These are phyloP conservation scores for Enteromius paludinosus DNA, from an alignment of 2,797 vertebrate species.

Conservation along the genomic window DNA sequence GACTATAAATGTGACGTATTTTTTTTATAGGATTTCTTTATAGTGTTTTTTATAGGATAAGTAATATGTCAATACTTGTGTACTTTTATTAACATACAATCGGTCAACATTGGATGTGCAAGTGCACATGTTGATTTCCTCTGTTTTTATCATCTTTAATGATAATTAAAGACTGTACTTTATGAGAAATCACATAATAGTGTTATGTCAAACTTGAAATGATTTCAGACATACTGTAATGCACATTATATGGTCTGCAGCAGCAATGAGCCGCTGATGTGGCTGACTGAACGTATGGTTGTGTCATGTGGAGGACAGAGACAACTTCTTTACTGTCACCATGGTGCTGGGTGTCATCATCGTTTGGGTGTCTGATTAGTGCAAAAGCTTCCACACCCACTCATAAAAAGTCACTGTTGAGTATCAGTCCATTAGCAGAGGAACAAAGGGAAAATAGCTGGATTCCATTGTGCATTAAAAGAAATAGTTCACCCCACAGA, in stretches of 20 bases:
- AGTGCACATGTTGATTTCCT: neutral
- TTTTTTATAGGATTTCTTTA: too few species aligned
- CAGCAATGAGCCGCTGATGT: neutral
- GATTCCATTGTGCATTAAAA: neutral
- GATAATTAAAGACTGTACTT: neutral
- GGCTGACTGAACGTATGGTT: slow-evolving; percentile 28
- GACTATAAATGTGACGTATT: neutral
- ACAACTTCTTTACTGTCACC: slow-evolving; percentile 44
- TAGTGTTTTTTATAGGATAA: neutral
- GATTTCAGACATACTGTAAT: neutral
- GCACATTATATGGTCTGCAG: neutral
- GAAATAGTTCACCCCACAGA: neutral
- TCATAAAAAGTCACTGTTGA: slow-evolving; percentile 4
- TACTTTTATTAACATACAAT: neutral
- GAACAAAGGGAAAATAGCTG: neutral
- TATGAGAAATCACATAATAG: neutral
- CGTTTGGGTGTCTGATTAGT: slow-evolving; percentile 24
- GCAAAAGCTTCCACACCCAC: slow-evolving; percentile 10
- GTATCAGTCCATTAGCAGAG: neutral
- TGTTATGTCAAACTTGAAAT: neutral
- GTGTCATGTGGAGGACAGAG: slow-evolving; percentile 42
- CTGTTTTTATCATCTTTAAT: neutral
- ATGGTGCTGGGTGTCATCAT: slow-evolving; percentile 41
- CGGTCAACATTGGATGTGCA: neutral
- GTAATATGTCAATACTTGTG: neutral